phyloP scores from a whole-genome alignment of 2,113 vertebrate genomes.

The Phalacrocorax pelagicus region DNA sequence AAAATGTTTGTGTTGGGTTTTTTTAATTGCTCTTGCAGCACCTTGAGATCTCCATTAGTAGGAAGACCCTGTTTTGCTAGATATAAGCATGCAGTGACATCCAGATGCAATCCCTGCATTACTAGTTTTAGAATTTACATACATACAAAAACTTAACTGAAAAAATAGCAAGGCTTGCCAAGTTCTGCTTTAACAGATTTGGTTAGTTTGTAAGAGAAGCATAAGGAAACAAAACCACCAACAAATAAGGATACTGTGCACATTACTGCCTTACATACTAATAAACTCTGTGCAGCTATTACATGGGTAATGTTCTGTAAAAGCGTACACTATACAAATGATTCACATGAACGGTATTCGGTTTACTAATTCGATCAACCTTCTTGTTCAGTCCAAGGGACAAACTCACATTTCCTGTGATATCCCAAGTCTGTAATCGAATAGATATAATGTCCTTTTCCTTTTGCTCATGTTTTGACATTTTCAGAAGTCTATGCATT shows the following conservation, averaged over 20 bases:
- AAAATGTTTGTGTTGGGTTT: neutral
- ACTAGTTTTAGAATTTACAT: neutral
- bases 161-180: neutral
- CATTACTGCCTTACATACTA: neutral
- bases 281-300: slow-evolving; percentile 5
- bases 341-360: neutral
- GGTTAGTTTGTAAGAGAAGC: neutral
- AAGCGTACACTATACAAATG: slow-evolving; percentile 8
- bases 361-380: slow-evolving; percentile 27
- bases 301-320: slow-evolving; percentile 31
- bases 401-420: neutral
- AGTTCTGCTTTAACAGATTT: neutral
- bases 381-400: neutral
- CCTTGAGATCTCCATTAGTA: neutral
- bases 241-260: neutral
- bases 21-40: neutral
- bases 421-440: neutral
- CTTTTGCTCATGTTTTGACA: neutral
- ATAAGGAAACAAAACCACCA: neutral
- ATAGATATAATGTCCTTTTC: neutral
- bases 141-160: neutral
- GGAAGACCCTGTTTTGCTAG: neutral
- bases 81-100: neutral
- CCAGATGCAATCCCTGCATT: neutral
- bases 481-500: neutral